Conservation (phyloP, 2,113 vertebrate species). For the Symphodus melops region DNA sequence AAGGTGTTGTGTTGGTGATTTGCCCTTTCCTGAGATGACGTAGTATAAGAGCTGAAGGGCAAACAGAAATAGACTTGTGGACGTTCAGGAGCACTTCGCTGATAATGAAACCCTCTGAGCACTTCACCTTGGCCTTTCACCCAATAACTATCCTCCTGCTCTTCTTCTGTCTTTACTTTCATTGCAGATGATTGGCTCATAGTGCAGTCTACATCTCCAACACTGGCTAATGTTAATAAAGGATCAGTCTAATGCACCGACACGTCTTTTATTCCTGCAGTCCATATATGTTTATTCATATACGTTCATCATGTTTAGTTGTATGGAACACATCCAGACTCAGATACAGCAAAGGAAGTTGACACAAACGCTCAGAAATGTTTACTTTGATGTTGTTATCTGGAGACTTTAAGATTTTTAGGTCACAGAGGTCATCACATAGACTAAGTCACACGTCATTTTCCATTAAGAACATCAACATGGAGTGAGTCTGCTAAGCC, state of each 20-base stretch:
- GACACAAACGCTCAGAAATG: not conserved
- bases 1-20: conserved; percentile 6
- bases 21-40: not conserved
- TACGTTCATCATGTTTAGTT: not conserved
- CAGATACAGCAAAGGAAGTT: not conserved
- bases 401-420: not conserved
- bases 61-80: conserved; percentile 55
- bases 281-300: not conserved
- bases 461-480: not conserved
- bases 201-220: not conserved
- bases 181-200: conserved; percentile 1
- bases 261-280: conserved; percentile 5
- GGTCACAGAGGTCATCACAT: conserved; percentile 1
- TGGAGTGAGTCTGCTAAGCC: not conserved
- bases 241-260: not conserved
- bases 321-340: conserved; percentile 6
- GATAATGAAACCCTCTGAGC: conserved; percentile 39
- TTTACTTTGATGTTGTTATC: not conserved
- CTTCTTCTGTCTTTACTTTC: not conserved
- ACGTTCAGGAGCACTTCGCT: conserved; percentile 28
- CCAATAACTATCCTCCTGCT: conserved; percentile 1
- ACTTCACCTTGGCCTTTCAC: conserved; percentile 61
- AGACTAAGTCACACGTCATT: too few species aligned
- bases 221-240: not conserved
- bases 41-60: conserved; percentile 16